These are phyloP conservation scores for Heptranchias perlo DNA, from an alignment of 2,113 vertebrate species.

Conservation along the genomic window DNA sequence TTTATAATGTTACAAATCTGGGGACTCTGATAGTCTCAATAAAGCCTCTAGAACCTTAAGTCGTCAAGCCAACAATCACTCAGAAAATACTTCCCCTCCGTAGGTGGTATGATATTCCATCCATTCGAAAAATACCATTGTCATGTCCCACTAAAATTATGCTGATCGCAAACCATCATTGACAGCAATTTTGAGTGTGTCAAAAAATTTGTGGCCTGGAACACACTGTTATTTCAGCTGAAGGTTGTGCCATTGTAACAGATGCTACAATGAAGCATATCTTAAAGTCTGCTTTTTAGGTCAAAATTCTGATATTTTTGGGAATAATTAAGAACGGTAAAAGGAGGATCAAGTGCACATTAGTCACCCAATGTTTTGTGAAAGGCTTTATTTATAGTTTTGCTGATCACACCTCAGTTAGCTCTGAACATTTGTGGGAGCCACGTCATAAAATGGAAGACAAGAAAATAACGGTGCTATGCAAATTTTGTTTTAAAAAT, in stretches of 20 bases:
- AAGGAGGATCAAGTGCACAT: not conserved
- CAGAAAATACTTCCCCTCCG: not conserved
- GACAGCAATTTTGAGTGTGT: not conserved
- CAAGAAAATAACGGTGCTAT: not conserved
- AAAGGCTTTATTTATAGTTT: not conserved
- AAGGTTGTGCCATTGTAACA: not conserved
- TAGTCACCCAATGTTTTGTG: not conserved
- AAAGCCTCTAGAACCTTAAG: not conserved
- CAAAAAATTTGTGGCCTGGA: not conserved
- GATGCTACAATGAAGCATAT: not conserved
- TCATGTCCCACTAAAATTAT: not conserved
- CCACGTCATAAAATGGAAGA: not conserved
- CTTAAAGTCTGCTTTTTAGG: not conserved
- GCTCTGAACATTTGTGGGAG: not conserved
- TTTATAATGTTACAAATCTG: not conserved
- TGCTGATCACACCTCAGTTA: not conserved
- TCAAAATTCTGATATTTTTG: not conserved
- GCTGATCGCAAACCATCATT: not conserved
- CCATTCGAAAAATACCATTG: not conserved
- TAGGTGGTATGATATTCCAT: not conserved
- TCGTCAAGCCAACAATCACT: not conserved
- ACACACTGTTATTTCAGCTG: not conserved
- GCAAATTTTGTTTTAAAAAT: not conserved
- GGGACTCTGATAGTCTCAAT: not conserved
- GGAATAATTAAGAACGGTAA: not conserved